These are phyloP conservation scores for Yponomeuta cagnagella DNA, from an alignment of 2,888 invertebrate species.

Conservation along the genomic window DNA sequence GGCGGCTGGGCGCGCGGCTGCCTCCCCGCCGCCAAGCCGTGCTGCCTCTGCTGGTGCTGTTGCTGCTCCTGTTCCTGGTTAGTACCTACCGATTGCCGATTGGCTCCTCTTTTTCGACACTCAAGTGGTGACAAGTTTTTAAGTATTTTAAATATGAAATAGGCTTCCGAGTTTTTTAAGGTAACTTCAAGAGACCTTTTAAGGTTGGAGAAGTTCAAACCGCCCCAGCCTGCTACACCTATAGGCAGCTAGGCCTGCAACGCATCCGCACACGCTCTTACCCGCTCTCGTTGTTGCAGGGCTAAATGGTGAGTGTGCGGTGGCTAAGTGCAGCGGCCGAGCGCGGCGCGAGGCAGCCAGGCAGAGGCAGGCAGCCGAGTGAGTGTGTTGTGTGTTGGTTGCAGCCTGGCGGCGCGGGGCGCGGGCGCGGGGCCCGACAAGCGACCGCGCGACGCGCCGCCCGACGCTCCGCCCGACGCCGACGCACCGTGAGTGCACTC, in stretches of 20 bases:
- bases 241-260: too few relatives aligned
- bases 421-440: conserved; percentile 76
- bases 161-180: too few relatives aligned
- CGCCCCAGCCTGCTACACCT: too few relatives aligned
- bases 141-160: too few relatives aligned
- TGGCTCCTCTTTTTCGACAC: not conserved
- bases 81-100: conserved; percentile 27
- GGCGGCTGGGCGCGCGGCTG: conserved; percentile 71
- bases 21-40: conserved; percentile 76
- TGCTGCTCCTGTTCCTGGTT: conserved; percentile 77
- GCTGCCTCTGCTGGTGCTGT: conserved; percentile 79
- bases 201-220: too few relatives aligned
- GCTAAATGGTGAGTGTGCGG: conserved; percentile 55
- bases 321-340: not conserved
- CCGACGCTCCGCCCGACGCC: not conserved
- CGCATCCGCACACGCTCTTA: not conserved
- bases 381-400: conserved; percentile 29
- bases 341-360: not conserved
- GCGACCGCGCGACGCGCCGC: conserved; percentile 1
- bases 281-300: conserved; percentile 45
- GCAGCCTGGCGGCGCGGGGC: conserved; percentile 82
- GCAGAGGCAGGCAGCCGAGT: not conserved
- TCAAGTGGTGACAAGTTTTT: too few relatives aligned
- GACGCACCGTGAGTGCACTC: conserved; percentile 10
- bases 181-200: too few relatives aligned